Evolutionary conservation across 2,888 invertebrate species (phyloP).

Genomic region (Atrina japonica): DNA sequence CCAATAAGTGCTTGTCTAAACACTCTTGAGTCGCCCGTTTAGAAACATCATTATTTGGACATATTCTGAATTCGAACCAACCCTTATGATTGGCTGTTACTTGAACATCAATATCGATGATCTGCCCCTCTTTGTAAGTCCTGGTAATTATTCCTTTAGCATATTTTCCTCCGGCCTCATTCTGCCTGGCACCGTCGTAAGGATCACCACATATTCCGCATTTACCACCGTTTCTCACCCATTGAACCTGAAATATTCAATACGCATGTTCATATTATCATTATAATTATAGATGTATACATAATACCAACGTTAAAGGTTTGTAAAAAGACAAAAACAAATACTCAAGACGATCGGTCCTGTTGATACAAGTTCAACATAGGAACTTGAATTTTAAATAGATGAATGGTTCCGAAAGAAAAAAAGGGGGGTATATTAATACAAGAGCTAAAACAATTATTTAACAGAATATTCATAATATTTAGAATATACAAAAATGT

Average conservation of each 20-base stretch:
- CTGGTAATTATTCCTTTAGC: constrained; percentile 29
- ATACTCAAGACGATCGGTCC: too few relatives aligned
- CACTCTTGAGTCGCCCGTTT: constrained; percentile 9
- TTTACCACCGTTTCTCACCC: constrained; percentile 27
- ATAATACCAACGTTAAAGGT: too few relatives aligned
- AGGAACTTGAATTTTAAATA: too few relatives aligned
- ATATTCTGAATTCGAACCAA: constrained; percentile 25
- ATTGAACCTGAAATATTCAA: constrained; percentile 23
- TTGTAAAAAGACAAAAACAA: too few relatives aligned
- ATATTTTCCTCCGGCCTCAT: constrained; percentile 34
- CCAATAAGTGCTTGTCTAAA: constrained; percentile 13
- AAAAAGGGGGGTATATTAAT: too few relatives aligned
- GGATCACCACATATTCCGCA: constrained; percentile 35
- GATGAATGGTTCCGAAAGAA: too few relatives aligned
- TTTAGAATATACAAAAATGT: too few relatives aligned
- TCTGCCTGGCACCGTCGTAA: constrained; percentile 11
- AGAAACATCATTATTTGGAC: constrained; percentile 23
- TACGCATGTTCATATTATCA: neutral
- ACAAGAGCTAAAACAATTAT: too few relatives aligned
- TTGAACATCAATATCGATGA: constrained; percentile 19
- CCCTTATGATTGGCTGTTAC: constrained; percentile 29
- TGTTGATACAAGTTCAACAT: too few relatives aligned
- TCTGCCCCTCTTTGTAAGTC: constrained; percentile 28
- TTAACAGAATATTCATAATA: too few relatives aligned
- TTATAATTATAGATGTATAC: too few relatives aligned